Base-by-base conservation (phyloP, 2,888 invertebrate genomes). In the Heteromurus nitidus region DNA sequence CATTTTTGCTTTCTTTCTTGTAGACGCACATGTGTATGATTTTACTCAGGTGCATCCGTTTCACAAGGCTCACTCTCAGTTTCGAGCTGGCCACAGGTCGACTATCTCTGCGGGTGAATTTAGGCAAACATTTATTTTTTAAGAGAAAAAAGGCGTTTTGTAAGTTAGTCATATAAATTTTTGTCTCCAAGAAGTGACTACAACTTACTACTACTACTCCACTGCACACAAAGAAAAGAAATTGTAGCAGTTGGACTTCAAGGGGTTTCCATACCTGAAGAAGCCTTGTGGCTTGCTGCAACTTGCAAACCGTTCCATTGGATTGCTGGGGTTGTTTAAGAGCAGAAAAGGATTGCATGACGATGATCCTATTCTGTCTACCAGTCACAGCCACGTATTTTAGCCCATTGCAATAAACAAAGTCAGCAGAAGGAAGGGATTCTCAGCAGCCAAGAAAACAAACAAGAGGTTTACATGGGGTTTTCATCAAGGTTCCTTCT, bases 401-500 rank as follows among this genome's bases (percentile, higher is more conserved):
- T n/a, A 42, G 16, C 30, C n/a, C 55, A 74, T 11, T 64, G 42
- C 62, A 73, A 53, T 62, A 73, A 73, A 73, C 64, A 74, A 65
- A 64, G 50, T 55, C 42, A n/a, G n/a, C n/a, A n/a, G n/a, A n/a
- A n/a, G n/a, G n/a, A n/a, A n/a, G 31, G 2, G 42, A 30, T 62
- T 62, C 62, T 47, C 73, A 73, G 18, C 30, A 28, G 50, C 20
- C n/a, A n/a, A 24, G 64, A 18, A 22, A 42, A 18, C 42, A 36
- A 73, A 26, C 28, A 53, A 70, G 26, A 50, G 13, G 55, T 28
- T 72, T 79, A 65, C 72, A 80, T 73, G 64, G 72, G 47, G 80
- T 73, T 73, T 79, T 70, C 62, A 80, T 72, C 80, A 80, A 80
- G 80, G 80, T 64, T 80, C 80, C 67, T 79, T 68, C 36, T 36